phyloP scores from a whole-genome alignment of 2,797 vertebrate species.

The Epinephelus awoara region DNA sequence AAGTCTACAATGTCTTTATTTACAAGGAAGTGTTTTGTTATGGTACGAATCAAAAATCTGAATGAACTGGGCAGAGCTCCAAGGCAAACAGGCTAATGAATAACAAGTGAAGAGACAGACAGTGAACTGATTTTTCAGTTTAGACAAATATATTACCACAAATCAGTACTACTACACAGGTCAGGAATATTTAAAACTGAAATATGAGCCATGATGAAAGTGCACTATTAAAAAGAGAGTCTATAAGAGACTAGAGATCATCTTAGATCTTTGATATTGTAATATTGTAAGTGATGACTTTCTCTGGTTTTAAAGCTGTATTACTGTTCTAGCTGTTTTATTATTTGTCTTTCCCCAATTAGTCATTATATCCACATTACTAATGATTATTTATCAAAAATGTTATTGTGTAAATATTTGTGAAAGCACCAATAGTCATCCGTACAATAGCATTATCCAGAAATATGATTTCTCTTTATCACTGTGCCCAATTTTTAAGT shows the following conservation, averaged over 20 bases:
- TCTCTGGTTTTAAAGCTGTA: no score
- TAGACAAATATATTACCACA: slow-evolving; percentile 43
- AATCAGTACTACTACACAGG: slow-evolving; percentile 14
- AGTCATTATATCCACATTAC: no score
- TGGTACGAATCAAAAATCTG: slow-evolving; percentile 64
- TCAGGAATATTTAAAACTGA: slow-evolving; percentile 21
- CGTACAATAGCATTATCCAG: no score
- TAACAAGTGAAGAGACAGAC: slow-evolving; percentile 47
- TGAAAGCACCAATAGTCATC: no score
- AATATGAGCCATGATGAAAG: background rate
- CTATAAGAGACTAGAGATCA: no score
- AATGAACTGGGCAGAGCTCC: slow-evolving; percentile 70
- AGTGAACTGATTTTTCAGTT: slow-evolving; percentile 57
- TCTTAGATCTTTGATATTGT: no score
- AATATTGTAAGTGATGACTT: no score
- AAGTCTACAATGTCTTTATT: slow-evolving; percentile 62
- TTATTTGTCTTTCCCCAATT: no score
- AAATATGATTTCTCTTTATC: no score
- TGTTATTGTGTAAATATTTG: no score
- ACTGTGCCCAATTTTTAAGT: background rate
- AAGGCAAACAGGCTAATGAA: slow-evolving; percentile 74
- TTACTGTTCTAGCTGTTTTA: no score
- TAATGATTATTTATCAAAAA: no score
- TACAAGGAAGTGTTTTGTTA: slow-evolving; percentile 74
- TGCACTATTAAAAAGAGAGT: background rate